phyloP scores from a whole-genome alignment of 2,888 invertebrate genomes.

The Heteromyza rotundicornis region DNA sequence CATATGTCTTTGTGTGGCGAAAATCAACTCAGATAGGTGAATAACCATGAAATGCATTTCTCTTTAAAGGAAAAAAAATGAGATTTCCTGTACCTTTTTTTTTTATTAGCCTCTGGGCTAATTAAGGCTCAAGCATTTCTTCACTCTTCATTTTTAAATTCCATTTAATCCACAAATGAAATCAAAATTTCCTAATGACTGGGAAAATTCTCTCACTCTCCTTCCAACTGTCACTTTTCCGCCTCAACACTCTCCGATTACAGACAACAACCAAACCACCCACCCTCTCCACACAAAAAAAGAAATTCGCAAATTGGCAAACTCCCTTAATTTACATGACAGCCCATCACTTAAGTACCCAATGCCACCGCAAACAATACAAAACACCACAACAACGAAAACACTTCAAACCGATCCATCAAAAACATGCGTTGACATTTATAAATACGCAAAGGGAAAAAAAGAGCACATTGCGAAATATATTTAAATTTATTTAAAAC shows the following conservation, averaged over 20 bases:
- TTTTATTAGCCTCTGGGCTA: too few relatives aligned
- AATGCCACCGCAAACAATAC: neutral
- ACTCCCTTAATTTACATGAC: conserved; percentile 30
- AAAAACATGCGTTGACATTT: conserved; percentile 45
- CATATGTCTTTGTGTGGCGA: conserved; percentile 9
- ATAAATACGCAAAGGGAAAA: too few relatives aligned
- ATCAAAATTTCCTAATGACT: too few relatives aligned
- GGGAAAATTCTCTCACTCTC: too few relatives aligned
- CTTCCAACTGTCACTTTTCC: neutral
- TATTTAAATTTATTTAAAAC: conserved; percentile 41
- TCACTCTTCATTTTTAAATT: too few relatives aligned
- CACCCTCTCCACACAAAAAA: neutral
- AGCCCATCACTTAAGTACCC: conserved; percentile 24
- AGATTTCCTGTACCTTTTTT: too few relatives aligned
- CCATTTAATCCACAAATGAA: too few relatives aligned
- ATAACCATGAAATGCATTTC: conserved; percentile 17
- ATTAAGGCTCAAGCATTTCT: too few relatives aligned
- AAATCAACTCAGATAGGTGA: conserved; percentile 18
- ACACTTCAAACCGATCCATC: neutral
- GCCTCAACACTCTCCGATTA: neutral
- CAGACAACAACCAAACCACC: conserved; percentile 24
- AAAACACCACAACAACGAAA: conserved; percentile 21
- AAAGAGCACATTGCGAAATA: conserved; percentile 27
- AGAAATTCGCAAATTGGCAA: conserved; percentile 38
- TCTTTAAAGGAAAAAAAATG: too few relatives aligned